Evolutionary conservation across 2,888 invertebrate species (phyloP), one percentile per base, ranked within the genome.

Genomic region (Chalcosyrphus nemorum): DNA sequence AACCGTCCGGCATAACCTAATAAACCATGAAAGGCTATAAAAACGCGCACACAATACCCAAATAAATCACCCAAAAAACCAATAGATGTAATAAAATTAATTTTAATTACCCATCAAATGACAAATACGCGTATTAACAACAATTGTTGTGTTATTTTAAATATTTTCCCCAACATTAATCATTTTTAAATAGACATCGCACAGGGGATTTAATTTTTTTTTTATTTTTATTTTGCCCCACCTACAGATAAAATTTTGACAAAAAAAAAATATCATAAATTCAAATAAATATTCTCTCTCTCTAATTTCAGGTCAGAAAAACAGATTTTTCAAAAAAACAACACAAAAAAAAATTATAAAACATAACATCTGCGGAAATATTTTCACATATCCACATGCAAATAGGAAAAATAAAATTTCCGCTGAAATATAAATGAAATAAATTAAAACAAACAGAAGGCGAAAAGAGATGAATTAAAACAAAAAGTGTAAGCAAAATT

Each of bases 121-220:
- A 68, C 61, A 63, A 19, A 63, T 63, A n/a, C n/a, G n/a, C n/a
- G n/a, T n/a, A 70, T 70, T 70, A 63, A 63, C 61, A 32, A 63
- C 47, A 43, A 4, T 24, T 24, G 2, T 24, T 24, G 4, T 24
- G 35, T 17, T 45, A 38, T 45, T 29, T 7, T 17, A 45, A 21
- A 41, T 15, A 11, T 3, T 27, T 17, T 29, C n/a, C n/a, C n/a
- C n/a, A n/a, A 21, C 35, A 77, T 77, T 68, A 38, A 63, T 50
- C 61, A 70, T 63, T 61, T 61, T 52, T n/a, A 5, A 27, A 32
- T 43, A 2, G 2, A 27, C 47, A 1, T n/a, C 27, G 19, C 43
- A 59, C 2, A 21, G n/a, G n/a, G n/a, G n/a, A n/a, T n/a, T n/a
- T n/a, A n/a, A 19, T 17, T 43, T 45, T 77, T 56, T 47, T 27